Evolutionary conservation across 1,140 invertebrate species (phyloP), one percentile per base, ranked within the genome.

Genomic region (Tribolium castaneum): DNA sequence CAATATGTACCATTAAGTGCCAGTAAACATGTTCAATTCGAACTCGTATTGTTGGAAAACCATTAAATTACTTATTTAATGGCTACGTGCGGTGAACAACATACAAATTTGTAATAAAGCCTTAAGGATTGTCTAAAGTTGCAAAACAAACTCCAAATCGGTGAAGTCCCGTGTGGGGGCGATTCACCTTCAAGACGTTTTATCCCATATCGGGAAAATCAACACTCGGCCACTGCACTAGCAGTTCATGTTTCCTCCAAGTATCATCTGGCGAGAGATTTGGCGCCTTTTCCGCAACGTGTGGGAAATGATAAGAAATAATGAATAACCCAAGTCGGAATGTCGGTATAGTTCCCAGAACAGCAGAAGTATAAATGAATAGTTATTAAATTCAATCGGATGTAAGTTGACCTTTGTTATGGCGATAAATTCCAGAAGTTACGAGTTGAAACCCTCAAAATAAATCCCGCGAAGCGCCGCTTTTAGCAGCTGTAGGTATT

Each of bases 51-150:
- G 59, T 66, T 66, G 59, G 30, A 66, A 66, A 66, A 66, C 59
- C 59, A 66, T 66, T 66, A 66, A 66, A 66, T 66, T 66, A 66
- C 59, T 66, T 66, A 66, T 66, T 66, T 66, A 66, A 66, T 66
- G 59, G 59, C 59, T 66, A 66, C 59, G 59, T 66, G 59, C 30
- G 59, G 59, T 66, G 59, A 66, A 30, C 25, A 66, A 66, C 59
- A 66, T 66, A 66, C 59, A 66, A 66, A 66, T 66, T 66, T 30
- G 59, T 66, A 34, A 66, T 66, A 66, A 66, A 66, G 14, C 22
- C 59, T 66, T 66, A 34, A 66, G 59, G 59, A 66, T 66, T 66
- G 59, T 66, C 59, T 66, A 66, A 66, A 16, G 59, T 13, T 39
- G 59, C 34, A 30, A 25, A 30, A 30, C 25, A 30, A 30, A 30